These are phyloP conservation scores for Eretmochelys imbricata DNA, from an alignment of 2,113 vertebrate genomes.

Conservation along the genomic window DNA sequence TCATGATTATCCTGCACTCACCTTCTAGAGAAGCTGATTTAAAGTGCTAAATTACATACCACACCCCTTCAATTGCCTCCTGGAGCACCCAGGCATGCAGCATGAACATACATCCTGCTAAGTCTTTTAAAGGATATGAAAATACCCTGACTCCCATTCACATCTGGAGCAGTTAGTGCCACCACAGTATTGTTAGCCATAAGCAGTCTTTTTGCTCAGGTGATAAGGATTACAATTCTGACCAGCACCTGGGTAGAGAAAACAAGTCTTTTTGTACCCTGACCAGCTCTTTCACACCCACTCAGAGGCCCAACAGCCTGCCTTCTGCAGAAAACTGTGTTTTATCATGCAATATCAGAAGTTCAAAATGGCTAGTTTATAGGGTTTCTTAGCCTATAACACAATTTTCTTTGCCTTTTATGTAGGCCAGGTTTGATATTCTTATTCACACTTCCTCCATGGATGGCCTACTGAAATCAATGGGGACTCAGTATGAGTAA, in stretches of 20 bases:
- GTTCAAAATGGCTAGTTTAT: not conserved
- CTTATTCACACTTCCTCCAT: rapidly evolving
- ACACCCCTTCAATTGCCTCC: not conserved
- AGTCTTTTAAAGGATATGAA: not conserved
- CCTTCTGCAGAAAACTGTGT: too few relatives aligned
- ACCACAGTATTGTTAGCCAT: not conserved
- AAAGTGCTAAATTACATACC: not conserved
- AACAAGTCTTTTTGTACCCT: not conserved
- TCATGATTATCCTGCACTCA: not conserved
- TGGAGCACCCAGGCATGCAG: not conserved
- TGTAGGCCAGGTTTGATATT: not conserved
- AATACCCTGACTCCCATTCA: not conserved
- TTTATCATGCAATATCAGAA: not conserved
- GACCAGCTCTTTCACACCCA: constrained; percentile 5
- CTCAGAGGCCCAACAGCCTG: not conserved
- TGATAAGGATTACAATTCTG: constrained; percentile 2
- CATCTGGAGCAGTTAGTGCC: not conserved
- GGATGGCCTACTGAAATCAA: not conserved
- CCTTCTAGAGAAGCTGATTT: not conserved
- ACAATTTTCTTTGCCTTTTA: not conserved
- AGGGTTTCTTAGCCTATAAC: rapidly evolving
- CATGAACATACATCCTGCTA: not conserved
- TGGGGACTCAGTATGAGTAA: not conserved
- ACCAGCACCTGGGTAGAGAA: not conserved
- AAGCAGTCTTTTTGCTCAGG: not conserved